Evolutionary conservation across 2,888 invertebrate species (phyloP).

Genomic region (Ophion slaviceki): DNA sequence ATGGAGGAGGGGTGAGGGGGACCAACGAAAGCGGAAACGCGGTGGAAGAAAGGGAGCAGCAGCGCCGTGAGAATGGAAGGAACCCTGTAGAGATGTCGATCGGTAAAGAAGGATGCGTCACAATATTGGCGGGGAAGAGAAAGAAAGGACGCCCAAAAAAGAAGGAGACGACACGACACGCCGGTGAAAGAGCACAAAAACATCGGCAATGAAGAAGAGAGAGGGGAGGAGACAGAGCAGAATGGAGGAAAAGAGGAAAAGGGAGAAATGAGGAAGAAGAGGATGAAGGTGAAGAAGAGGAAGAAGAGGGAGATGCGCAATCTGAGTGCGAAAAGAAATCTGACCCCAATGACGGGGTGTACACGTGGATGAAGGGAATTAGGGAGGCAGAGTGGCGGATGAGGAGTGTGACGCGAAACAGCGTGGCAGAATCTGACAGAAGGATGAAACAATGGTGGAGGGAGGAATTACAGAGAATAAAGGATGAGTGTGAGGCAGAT

Average conservation of each 20-base stretch:
- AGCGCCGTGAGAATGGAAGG: background rate
- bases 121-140: background rate
- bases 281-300: background rate
- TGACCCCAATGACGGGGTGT: too few species aligned
- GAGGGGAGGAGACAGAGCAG: background rate
- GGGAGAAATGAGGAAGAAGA: too few species aligned
- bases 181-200: background rate
- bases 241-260: too few species aligned
- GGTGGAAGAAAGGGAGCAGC: background rate
- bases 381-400: background rate
- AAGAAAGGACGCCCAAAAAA: background rate
- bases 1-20: background rate
- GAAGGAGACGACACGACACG: background rate
- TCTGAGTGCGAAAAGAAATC: background rate
- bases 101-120: background rate
- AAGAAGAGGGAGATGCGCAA: background rate
- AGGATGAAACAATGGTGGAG: conserved; percentile 18
- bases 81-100: background rate
- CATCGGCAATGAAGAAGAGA: background rate
- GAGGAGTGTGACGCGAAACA: background rate
- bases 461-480: background rate
- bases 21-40: conserved; percentile 3
- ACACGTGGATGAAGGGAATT: background rate
- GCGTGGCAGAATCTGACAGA: background rate
- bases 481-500: background rate